phyloP scores from a whole-genome alignment of 2,888 invertebrate genomes.

The Bellardia bayeri region DNA sequence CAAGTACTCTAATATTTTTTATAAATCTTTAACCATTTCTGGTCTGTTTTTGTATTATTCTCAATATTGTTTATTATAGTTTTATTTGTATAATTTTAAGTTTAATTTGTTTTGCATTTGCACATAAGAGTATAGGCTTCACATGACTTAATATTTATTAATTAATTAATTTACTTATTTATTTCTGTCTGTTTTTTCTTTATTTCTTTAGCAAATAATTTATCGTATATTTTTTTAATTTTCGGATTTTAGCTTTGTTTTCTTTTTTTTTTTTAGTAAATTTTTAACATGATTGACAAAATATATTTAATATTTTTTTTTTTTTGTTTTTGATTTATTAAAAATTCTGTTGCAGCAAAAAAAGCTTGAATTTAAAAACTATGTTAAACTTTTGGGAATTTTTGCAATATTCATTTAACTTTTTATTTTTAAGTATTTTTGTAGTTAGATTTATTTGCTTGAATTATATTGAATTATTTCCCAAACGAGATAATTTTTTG shows the following conservation, averaged over 20 bases:
- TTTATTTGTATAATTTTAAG: constrained; percentile 62
- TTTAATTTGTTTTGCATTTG: constrained; percentile 69
- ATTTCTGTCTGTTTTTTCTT: constrained; percentile 38
- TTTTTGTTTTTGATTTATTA: constrained; percentile 63
- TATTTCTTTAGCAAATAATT: constrained; percentile 62
- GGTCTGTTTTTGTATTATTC: constrained; percentile 45
- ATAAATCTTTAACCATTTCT: constrained; percentile 52
- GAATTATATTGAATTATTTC: constrained; percentile 39
- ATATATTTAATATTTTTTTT: constrained; percentile 74
- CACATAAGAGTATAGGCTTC: constrained; percentile 71
- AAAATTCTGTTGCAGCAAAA: constrained; percentile 67
- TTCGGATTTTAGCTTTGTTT: constrained; percentile 57
- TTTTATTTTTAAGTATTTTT: constrained; percentile 38
- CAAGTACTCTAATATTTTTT: constrained; percentile 59
- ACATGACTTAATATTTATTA: constrained; percentile 44
- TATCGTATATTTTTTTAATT: constrained; percentile 31
- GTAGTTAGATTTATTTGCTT: constrained; percentile 47
- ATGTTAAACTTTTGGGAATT: constrained; percentile 63
- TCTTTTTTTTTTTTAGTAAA: constrained; percentile 66
- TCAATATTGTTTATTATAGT: constrained; percentile 46
- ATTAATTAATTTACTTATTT: constrained; percentile 41
- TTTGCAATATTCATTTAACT: constrained; percentile 37
- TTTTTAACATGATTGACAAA: constrained; percentile 81
- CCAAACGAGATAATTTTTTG: constrained; percentile 53
- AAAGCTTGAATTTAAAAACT: constrained; percentile 71